Percentiles rank a stretch among this genome's conserved stretches.
Evolutionary conservation across 2,797 vertebrate genomes (phyloP).

Genomic region (Echiichthys vipera): DNA sequence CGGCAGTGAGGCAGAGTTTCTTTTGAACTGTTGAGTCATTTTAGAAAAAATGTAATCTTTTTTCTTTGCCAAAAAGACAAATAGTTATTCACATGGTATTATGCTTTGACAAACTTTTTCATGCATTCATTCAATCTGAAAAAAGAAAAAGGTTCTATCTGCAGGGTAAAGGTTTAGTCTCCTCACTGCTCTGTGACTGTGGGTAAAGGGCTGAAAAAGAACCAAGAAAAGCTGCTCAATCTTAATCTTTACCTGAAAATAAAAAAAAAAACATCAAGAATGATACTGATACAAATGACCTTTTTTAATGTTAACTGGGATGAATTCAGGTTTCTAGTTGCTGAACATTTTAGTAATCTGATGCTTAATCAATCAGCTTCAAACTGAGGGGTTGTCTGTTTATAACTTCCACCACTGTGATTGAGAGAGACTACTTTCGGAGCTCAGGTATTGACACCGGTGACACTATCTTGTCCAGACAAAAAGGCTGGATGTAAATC

Average conservation of each 20-base stretch:
- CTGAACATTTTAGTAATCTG: background rate
- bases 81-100: background rate
- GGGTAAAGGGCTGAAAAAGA: background rate
- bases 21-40: background rate
- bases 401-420: background rate
- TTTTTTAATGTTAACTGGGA: no score
- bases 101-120: background rate
- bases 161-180: background rate
- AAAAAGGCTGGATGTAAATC: background rate
- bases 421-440: background rate
- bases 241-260: background rate
- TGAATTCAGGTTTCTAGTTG: background rate
- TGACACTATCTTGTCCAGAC: background rate
- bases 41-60: background rate
- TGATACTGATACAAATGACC: background rate
- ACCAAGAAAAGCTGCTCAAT: background rate
- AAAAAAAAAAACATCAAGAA: background rate
- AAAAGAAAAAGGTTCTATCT: no score
- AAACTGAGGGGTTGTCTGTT: background rate
- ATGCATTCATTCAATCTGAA: no score
- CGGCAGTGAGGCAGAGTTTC: slow-evolving; percentile 14
- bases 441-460: background rate
- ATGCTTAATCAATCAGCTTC: background rate
- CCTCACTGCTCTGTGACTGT: background rate
- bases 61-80: background rate